Evolutionary conservation across 2,113 vertebrate species (phyloP), one percentile per base, ranked within the genome.

Genomic region (Pampusana beccarii): DNA sequence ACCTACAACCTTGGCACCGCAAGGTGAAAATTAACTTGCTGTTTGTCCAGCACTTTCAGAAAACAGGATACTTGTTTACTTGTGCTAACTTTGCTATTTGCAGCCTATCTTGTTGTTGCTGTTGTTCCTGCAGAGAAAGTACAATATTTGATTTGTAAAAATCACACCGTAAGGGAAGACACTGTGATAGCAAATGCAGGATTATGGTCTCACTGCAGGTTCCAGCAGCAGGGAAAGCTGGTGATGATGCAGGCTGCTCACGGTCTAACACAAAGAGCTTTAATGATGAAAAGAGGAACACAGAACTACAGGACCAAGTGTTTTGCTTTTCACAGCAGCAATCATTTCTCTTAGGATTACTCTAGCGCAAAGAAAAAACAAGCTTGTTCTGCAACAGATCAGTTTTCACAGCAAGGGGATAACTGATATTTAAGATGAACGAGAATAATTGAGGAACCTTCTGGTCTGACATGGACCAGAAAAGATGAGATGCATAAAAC

Each of bases 41-140:
- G 33, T 56, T 94, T 74, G 82, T 73, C 93, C 90, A 93, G 51
- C 29, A 65, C 64, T 61, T 53, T 80, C 60, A 67, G 57, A 62
- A 6, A 1, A 50, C 1, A 6, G 2, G 4, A 74, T 40, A 67
- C 69, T 80, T 56, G 40, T 28, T 88, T 79, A 21, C 82, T 95
- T 53, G 24, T 83, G 34, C 60, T 78, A 94, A 61, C 34, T 70
- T 9, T 33, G 29, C 69, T 90, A 42, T 86, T 94, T 73, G 38
- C 46, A 56, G 72, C 16, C 75, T 40, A 92, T 70, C 60, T 78
- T 80, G 3, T 33, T 72, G 31, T 64, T 89, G 51, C 42, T 90
- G 42, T 23, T 95, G 54, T 48, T 95, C 80, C 92, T 71, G 75
- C 64, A 93, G 90, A 93, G 94, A 94, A 94, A 96, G 38, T 60